Conservation (phyloP, 30 jellyfish, hydroid and myxozoan genomes). For the Pseudorhiza aurosa region DNA sequence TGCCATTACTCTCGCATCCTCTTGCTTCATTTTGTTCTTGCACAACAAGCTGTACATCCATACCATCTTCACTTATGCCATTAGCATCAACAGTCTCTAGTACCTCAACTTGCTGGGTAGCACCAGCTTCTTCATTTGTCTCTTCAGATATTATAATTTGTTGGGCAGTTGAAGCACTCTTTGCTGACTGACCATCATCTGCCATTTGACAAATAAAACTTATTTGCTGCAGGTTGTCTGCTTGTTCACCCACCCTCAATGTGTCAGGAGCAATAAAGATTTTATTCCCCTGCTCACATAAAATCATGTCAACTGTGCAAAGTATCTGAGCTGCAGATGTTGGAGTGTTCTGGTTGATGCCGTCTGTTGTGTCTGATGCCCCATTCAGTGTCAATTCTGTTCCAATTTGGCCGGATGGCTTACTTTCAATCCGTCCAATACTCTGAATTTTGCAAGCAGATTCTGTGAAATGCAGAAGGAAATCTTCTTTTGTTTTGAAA, state of each 20-base stretch:
- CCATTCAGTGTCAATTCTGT: background rate
- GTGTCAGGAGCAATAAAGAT: slow-evolving; percentile 62
- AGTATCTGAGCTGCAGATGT: slow-evolving; percentile 52
- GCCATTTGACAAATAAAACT: slow-evolving; percentile 44
- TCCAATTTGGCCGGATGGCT: slow-evolving; percentile 7
- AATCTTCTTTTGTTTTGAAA: slow-evolving; percentile 49
- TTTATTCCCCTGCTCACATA: slow-evolving; percentile 69
- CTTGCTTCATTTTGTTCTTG: background rate
- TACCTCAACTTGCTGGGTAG: background rate
- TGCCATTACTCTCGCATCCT: background rate
- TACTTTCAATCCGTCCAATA: slow-evolving; percentile 49
- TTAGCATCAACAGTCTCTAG: slow-evolving; percentile 5
- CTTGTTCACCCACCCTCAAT: slow-evolving; percentile 45
- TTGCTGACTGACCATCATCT: background rate
- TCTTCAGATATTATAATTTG: slow-evolving; percentile 31
- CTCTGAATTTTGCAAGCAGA: slow-evolving; percentile 49
- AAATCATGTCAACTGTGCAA: slow-evolving; percentile 64
- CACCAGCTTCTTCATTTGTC: background rate
- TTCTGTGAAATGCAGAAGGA: slow-evolving; percentile 55
- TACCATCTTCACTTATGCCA: slow-evolving; percentile 9
- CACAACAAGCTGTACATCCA: slow-evolving; percentile 29
- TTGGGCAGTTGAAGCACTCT: slow-evolving; percentile 1
- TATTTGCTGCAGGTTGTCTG: slow-evolving; percentile 38
- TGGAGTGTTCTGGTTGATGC: background rate
- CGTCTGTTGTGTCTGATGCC: background rate